These are phyloP conservation scores for Diloba caeruleocephala DNA, from an alignment of 2,888 invertebrate genomes.

Conservation along the genomic window DNA sequence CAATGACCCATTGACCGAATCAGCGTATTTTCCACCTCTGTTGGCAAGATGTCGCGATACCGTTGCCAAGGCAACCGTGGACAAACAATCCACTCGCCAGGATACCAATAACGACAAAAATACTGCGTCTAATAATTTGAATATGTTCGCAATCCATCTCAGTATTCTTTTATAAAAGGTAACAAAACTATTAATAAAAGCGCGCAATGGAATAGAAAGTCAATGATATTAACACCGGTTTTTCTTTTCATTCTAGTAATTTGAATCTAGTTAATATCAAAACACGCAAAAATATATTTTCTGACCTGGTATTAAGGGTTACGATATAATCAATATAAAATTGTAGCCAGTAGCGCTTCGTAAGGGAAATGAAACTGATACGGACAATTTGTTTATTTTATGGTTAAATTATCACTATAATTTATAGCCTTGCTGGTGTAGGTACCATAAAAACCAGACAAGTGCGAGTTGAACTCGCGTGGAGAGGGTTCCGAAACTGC, in stretches of 20 bases:
- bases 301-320: slow-evolving; percentile 34
- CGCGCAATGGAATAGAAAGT: slow-evolving; percentile 10
- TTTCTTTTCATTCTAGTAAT: slow-evolving; percentile 33
- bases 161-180: background rate
- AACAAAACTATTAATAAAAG: fast-evolving
- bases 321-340: slow-evolving; percentile 40
- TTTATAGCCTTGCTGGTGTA: background rate
- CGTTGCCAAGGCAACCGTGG: slow-evolving; percentile 72
- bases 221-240: fast-evolving
- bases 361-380: slow-evolving; percentile 16
- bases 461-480: too few species aligned
- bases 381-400: slow-evolving; percentile 12
- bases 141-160: slow-evolving; percentile 11
- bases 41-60: slow-evolving; percentile 78
- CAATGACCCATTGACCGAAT: slow-evolving; percentile 79
- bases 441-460: background rate
- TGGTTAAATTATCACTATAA: slow-evolving; percentile 11
- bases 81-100: slow-evolving; percentile 66
- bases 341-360: slow-evolving; percentile 19
- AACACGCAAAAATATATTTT: slow-evolving; percentile 46
- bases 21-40: slow-evolving; percentile 65
- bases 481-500: too few species aligned
- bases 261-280: slow-evolving; percentile 19
- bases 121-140: background rate
- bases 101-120: slow-evolving; percentile 20